Percentiles rank a stretch among this genome's conserved stretches.
These are phyloP conservation scores for Thamnophis sirtalis DNA, from an alignment of 2,113 vertebrate species.

Conservation along the genomic window DNA sequence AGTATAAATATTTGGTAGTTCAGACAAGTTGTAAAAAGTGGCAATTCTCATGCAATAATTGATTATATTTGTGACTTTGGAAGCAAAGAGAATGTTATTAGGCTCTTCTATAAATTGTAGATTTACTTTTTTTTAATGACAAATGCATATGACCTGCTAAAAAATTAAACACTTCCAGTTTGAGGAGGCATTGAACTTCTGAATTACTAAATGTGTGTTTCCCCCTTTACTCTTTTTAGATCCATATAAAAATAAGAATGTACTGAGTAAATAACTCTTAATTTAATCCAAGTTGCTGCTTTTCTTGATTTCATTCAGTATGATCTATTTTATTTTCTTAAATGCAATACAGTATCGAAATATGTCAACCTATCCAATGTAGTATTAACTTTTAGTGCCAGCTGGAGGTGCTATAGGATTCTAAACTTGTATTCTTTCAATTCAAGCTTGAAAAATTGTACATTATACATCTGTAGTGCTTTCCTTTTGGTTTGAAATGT, in stretches of 20 bases:
- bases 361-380: neutral
- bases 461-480: neutral
- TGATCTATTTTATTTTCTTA: neutral
- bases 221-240: neutral
- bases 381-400: neutral
- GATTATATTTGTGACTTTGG: neutral
- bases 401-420: conserved; percentile 38
- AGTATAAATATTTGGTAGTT: neutral
- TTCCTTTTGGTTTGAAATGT: neutral
- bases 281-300: neutral
- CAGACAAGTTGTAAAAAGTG: neutral
- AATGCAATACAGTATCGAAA: neutral
- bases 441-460: neutral
- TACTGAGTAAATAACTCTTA: neutral
- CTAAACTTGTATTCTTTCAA: conserved; percentile 16
- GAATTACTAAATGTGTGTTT: neutral
- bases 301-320: neutral
- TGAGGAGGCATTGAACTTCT: neutral
- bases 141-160: neutral
- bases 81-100: neutral
- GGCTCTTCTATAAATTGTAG: neutral
- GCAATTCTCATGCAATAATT: neutral
- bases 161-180: neutral
- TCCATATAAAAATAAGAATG: neutral
- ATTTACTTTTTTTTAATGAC: neutral